A percentile compares a stretch with the other conserved stretches of the same genome.
Conservation (phyloP, 2,797 vertebrate genomes). For the Luscinia luscinia region DNA sequence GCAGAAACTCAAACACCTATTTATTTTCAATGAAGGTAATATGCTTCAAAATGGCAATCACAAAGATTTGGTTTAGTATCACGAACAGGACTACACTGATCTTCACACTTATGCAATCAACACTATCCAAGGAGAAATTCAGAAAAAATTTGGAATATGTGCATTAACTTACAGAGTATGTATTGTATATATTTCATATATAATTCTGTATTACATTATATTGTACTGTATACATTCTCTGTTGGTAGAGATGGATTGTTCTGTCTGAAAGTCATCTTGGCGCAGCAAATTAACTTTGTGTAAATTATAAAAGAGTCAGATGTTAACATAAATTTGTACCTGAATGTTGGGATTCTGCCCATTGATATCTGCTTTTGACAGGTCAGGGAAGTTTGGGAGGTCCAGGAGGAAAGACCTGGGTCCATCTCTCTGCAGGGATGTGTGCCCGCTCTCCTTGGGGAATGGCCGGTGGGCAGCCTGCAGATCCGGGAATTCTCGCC, state of each 20-base stretch:
- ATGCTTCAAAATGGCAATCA: neutral
- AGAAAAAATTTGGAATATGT: neutral
- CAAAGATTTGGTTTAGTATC: neutral
- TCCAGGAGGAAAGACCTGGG: constrained; percentile 91
- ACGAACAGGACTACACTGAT: neutral
- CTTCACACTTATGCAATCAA: neutral
- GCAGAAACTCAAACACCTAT: neutral
- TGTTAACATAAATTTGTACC: constrained; percentile 75
- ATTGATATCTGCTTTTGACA: constrained; percentile 96
- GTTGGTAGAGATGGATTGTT: neutral
- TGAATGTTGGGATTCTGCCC: constrained; percentile 98
- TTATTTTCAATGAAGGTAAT: neutral
- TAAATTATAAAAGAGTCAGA: neutral
- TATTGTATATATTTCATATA: too few species aligned
- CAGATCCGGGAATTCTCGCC: constrained; percentile 77
- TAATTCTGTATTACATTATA: too few species aligned
- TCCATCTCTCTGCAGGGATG: constrained; percentile 87
- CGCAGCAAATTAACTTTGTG: neutral
- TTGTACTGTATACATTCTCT: neutral
- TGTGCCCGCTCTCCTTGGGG: constrained; percentile 79
- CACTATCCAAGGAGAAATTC: neutral
- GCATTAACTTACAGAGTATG: neutral
- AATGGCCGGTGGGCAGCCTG: constrained; percentile 80
- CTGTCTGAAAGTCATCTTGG: neutral
- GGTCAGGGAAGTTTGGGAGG: constrained; percentile 95